Evolutionary conservation across 2,888 invertebrate species (phyloP), one percentile per base, ranked within the genome.

Genomic region (Scaptomyza caliginosa): DNA sequence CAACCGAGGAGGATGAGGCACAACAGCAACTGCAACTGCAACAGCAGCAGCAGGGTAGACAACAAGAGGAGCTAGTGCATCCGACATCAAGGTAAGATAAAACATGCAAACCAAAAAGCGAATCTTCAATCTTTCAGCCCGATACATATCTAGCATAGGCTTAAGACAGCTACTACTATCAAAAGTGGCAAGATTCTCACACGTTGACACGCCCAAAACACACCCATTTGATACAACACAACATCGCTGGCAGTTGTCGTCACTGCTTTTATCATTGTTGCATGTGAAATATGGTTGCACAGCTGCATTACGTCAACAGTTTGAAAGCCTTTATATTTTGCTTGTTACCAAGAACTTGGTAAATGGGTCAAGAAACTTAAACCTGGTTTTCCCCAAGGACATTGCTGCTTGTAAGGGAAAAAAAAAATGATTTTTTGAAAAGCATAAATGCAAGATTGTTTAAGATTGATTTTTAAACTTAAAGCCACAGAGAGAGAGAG

Each of bases 41-140:
- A 16, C 67, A 56, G 17, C 69, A 55, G 17, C 65, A 66, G 16
- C 54, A 71, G 30, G 30, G 28, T 42, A 57, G 54, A 39, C 32
- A 38, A 24, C 50, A 26, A 7, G 60, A 63, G 34, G 32, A 70
- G 56, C 34, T 64, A 16, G 56, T 65, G 21, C 77, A 69, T 8
- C 50, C 77, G 32, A 55, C 71, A 21, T 65, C 80, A 66, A 74
- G 81, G 85, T 85, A 74, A 69, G 57, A 51, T 66, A 30, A 46
- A 26, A 34, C 59, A 19, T 19, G 11, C 19, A 3, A 7, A 39
- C 13, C 21, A 16, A 8, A 13, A 23, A 19, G 8, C 4, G 28
- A 17, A n/a, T n/a, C 28, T 23, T 46, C 8, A 17, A 67, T 55
- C 34, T 39, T 55, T 51, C 24, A 39, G 16, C 21, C 16, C 54